Percentiles rank a stretch among this genome's conserved stretches.
Evolutionary conservation across 2,888 invertebrate species (phyloP).

Genomic region (Drosophila gaucha): DNA sequence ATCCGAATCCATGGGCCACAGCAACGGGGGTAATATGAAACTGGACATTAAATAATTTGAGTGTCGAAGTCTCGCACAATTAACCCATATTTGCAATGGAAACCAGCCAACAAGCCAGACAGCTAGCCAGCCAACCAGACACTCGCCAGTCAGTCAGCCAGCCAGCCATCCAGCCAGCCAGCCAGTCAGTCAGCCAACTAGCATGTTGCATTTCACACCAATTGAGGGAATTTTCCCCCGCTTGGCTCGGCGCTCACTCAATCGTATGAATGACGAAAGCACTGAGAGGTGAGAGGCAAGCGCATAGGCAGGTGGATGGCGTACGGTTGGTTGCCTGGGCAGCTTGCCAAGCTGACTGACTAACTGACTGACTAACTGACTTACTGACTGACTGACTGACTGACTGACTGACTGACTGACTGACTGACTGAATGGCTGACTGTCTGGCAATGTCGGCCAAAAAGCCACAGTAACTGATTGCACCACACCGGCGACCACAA

Average conservation of each 20-base stretch:
- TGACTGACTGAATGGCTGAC: constrained; percentile 33
- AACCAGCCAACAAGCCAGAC: constrained; percentile 36
- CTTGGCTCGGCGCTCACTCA: constrained; percentile 72
- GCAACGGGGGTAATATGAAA: constrained; percentile 21
- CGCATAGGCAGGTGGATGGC: constrained; percentile 29
- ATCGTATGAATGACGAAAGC: constrained; percentile 77
- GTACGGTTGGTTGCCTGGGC: too few species aligned
- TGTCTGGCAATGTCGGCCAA: constrained; percentile 60
- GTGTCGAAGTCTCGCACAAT: constrained; percentile 77
- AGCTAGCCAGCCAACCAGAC: constrained; percentile 2
- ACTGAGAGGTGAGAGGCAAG: constrained; percentile 6
- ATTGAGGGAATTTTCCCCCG: constrained; percentile 58
- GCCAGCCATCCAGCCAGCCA: constrained; percentile 14
- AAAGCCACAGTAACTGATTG: constrained; percentile 80
- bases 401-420: constrained; percentile 18
- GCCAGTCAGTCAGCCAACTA: constrained; percentile 29
- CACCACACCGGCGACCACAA: constrained; percentile 73
- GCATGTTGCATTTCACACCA: constrained; percentile 81
- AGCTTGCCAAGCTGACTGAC: constrained; percentile 51
- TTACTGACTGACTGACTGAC: constrained; percentile 9
- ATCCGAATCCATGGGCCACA: constrained; percentile 1
- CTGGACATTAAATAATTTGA: constrained; percentile 67
- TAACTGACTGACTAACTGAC: constrained; percentile 14
- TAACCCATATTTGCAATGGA: constrained; percentile 74
- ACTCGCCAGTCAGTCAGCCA: neutral